A percentile compares a stretch with the other conserved stretches of the same genome.
These are phyloP conservation scores for Siniperca knerii DNA, from an alignment of 2,113 vertebrate genomes.

Conservation along the genomic window DNA sequence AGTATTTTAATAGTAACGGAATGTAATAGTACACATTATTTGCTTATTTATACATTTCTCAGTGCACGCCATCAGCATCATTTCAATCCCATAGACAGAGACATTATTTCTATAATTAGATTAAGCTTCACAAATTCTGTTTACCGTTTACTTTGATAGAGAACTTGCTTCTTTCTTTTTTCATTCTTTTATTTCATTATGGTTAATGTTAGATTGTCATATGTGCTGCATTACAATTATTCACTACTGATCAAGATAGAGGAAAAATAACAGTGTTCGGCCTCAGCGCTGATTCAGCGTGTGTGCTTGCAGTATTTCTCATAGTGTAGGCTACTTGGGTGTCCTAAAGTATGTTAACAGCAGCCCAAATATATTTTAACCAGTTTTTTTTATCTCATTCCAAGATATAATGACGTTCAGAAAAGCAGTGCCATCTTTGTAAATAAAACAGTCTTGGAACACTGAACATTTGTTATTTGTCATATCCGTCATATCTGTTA, in stretches of 20 bases:
- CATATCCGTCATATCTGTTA: constrained; percentile 46
- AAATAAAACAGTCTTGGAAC: constrained; percentile 25
- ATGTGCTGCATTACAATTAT: background rate
- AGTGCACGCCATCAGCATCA: background rate
- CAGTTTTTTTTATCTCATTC: constrained; percentile 20
- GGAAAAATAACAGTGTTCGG: too few species aligned
- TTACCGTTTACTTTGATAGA: background rate
- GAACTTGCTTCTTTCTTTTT: background rate
- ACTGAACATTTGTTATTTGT: constrained; percentile 47
- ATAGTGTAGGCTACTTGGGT: background rate
- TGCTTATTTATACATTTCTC: background rate
- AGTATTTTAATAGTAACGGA: background rate
- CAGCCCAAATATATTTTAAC: background rate
- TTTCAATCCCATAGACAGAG: background rate
- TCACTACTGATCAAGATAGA: background rate
- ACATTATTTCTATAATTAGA: background rate
- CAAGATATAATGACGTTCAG: constrained; percentile 12
- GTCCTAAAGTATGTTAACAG: background rate
- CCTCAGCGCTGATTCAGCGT: background rate
- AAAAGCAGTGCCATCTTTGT: constrained; percentile 12
- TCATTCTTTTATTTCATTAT: background rate
- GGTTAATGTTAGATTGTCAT: background rate
- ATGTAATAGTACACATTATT: background rate
- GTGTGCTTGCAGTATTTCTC: background rate
- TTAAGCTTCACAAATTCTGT: background rate